These are phyloP conservation scores for Syndactyla subalaris DNA, from an alignment of 2,797 vertebrate species.

Conservation along the genomic window DNA sequence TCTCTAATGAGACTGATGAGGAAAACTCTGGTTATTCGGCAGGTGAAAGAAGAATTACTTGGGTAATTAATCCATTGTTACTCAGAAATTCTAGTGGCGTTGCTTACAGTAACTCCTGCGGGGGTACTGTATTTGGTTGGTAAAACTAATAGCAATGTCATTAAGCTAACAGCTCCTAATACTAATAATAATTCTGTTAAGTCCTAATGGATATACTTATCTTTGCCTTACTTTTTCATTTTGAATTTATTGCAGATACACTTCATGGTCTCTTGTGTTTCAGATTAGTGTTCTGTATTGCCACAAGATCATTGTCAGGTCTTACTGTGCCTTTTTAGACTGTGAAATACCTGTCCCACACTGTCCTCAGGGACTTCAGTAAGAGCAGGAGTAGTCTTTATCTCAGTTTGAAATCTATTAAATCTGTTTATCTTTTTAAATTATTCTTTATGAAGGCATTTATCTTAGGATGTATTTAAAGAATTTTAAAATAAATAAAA, in stretches of 20 bases:
- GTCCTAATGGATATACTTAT: background rate
- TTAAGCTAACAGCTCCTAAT: constrained; percentile 23
- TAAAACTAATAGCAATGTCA: constrained; percentile 18
- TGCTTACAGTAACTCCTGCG: background rate
- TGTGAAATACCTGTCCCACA: background rate
- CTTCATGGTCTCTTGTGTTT: background rate
- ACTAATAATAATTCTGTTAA: background rate
- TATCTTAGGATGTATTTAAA: background rate
- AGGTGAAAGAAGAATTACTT: background rate
- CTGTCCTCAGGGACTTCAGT: background rate
- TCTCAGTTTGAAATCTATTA: background rate
- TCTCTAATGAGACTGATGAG: background rate
- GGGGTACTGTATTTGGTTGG: background rate
- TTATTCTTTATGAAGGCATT: background rate
- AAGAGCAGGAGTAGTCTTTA: background rate
- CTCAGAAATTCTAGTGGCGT: background rate
- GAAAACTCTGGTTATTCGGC: background rate
- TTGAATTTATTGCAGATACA: background rate
- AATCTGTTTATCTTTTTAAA: background rate
- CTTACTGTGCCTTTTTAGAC: background rate
- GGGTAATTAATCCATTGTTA: background rate
- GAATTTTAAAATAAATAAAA: background rate
- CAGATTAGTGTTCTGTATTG: background rate
- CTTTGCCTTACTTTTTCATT: constrained; percentile 1
- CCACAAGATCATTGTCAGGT: background rate